Evolutionary conservation across 2,113 vertebrate species (phyloP), one percentile per base, ranked within the genome.

Genomic region (Eolophus roseicapilla): DNA sequence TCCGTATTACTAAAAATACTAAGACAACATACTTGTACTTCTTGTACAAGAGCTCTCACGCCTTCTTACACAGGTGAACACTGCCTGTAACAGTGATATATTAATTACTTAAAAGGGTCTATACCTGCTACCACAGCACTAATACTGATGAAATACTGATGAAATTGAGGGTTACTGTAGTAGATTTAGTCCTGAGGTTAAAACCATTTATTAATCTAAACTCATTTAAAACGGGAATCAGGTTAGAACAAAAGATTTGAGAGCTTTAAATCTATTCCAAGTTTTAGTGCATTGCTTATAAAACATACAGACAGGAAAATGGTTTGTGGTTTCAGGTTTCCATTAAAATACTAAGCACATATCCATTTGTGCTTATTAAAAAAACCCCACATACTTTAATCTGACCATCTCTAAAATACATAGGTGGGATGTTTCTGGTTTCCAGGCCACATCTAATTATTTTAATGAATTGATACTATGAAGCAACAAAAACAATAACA

Each of bases 391-490:
- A 86, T 35, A 62, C 83, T 95, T 86, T 75, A 92, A 94, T 90
- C 82, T 90, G 68, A 91, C 90, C 52, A 90, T 82, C 73, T 91
- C 86, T 88, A 87, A 93, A 92, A 93, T 47, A 65, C 44, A 88
- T 82, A 88, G 92, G 90, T 95, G 50, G 64, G 62, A 84, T 86
- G 82, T 21, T 92, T 93, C 90, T 50, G 16, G 65, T 86, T 96
- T 96, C 65, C 52, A 88, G 69, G 88, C 64, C 93, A 82, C 90
- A 93, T 93, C 82, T 79, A 94, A 87, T 96, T 88, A 92, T 76
- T 96, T 96, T 93, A 97, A 97, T 96, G 57, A 96, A 97, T 95
- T 95, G 89, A 44, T 95, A 82, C 27, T 41, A 87, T 0, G 25
- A 89, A 93, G 27, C 39, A 95, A 71, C 90, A 91, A 70, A 63